Evolutionary conservation across 2,888 invertebrate genomes (phyloP).

Genomic region (Rhingia rostrata): DNA sequence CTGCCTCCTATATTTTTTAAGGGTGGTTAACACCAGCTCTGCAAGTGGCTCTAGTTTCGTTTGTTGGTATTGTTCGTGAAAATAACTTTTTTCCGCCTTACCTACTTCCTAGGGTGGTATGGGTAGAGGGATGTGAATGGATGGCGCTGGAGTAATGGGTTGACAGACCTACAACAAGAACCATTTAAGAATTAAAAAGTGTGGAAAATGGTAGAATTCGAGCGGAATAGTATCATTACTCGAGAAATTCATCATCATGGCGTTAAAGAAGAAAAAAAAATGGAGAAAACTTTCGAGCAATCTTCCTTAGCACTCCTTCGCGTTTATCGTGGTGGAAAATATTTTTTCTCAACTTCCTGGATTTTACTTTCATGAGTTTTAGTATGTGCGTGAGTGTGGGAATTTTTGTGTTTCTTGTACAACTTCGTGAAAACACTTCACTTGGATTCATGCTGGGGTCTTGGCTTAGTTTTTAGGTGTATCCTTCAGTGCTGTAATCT

Average conservation of each 20-base stretch:
- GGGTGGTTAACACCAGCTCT: slow-evolving; percentile 17
- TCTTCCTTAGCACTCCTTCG: slow-evolving; percentile 21
- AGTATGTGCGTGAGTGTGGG: slow-evolving; percentile 48
- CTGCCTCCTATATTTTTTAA: neutral
- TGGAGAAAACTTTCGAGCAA: neutral
- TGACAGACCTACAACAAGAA: neutral
- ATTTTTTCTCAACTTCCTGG: slow-evolving; percentile 20
- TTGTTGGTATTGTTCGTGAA: slow-evolving; percentile 5
- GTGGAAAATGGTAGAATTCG: slow-evolving; percentile 26
- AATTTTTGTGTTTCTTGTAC: slow-evolving; percentile 16
- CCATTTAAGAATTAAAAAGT: slow-evolving; percentile 48
- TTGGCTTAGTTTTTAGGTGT: slow-evolving; percentile 17
- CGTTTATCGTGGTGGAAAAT: slow-evolving; percentile 32
- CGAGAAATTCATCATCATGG: slow-evolving; percentile 53
- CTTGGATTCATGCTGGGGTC: slow-evolving; percentile 13
- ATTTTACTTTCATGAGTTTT: neutral
- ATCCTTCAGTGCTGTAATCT: slow-evolving; percentile 56
- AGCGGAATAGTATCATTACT: slow-evolving; percentile 43
- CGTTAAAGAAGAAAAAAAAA: neutral
- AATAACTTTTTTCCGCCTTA: slow-evolving; percentile 21
- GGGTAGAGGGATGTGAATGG: too few species aligned
- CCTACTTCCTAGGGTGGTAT: neutral
- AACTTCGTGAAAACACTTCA: slow-evolving; percentile 22
- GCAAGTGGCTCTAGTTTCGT: slow-evolving; percentile 42
- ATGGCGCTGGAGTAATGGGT: neutral